Conservation (phyloP, 2,888 invertebrate species). For the Eupithecia vulgata region DNA sequence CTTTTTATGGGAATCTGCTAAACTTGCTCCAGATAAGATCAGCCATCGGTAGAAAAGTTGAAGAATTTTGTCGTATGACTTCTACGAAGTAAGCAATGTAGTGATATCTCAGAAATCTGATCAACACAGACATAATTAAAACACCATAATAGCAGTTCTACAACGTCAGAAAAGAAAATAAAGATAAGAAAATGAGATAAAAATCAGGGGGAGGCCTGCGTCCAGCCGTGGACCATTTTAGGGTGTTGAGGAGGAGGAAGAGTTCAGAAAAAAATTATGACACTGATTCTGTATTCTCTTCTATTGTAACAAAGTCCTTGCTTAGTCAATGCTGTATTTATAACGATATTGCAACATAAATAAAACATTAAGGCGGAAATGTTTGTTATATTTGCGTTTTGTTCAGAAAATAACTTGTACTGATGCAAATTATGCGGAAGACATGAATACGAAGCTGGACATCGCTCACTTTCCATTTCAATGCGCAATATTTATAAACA, state of each 20-base stretch:
- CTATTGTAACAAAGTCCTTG: neutral
- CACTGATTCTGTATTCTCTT: neutral
- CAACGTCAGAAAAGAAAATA: too few species aligned
- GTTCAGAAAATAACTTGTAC: slow-evolving; percentile 55
- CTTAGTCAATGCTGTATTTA: neutral
- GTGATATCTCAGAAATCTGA: neutral
- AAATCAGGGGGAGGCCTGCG: too few species aligned
- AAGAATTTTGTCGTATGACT: slow-evolving; percentile 22
- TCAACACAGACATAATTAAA: neutral
- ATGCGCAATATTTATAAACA: slow-evolving; percentile 30
- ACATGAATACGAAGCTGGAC: slow-evolving; percentile 45
- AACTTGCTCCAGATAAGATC: slow-evolving; percentile 29
- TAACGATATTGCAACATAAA: slow-evolving; percentile 49
- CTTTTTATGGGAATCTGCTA: slow-evolving; percentile 37
- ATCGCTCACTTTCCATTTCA: slow-evolving; percentile 51
- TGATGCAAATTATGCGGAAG: slow-evolving; percentile 60
- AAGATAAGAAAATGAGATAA: too few species aligned
- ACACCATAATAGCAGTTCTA: neutral
- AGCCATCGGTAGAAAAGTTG: slow-evolving; percentile 16
- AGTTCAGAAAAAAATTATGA: neutral
- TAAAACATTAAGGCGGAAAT: slow-evolving; percentile 58
- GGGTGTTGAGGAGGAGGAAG: too few species aligned
- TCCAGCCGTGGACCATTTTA: too few species aligned
- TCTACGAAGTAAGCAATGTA: slow-evolving; percentile 11
- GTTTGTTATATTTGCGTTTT: slow-evolving; percentile 62